Evolutionary conservation across 2,113 vertebrate species (phyloP).

Genomic region (Mohoua ochrocephala): DNA sequence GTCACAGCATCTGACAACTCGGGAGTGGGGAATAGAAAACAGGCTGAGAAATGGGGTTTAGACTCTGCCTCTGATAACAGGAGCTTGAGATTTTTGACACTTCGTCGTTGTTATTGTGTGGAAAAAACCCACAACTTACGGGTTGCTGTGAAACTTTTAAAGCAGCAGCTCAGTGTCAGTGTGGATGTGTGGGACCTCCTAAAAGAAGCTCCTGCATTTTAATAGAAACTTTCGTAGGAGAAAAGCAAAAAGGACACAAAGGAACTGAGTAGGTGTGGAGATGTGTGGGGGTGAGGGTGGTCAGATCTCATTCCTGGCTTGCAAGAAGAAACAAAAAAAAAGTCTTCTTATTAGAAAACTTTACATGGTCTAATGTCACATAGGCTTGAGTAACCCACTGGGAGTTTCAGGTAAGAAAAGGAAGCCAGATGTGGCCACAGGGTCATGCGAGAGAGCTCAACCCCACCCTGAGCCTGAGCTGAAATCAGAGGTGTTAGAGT

Average conservation of each 20-base stretch:
- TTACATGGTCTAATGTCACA: not conserved
- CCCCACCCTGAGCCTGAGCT: not conserved
- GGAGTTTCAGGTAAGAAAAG: not conserved
- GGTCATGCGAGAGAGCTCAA: not conserved
- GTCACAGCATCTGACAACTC: slow-evolving; percentile 68
- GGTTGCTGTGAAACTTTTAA: slow-evolving; percentile 15
- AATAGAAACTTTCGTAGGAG: not conserved
- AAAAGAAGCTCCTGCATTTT: not conserved
- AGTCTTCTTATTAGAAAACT: not conserved
- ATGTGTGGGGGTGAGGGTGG: not conserved
- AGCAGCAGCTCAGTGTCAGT: not conserved
- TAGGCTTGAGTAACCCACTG: not conserved
- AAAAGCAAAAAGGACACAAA: not conserved
- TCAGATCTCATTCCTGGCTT: not conserved
- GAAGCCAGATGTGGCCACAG: not conserved
- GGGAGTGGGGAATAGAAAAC: slow-evolving; percentile 54
- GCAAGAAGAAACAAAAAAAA: not conserved
- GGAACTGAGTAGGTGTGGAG: not conserved
- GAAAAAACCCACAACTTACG: not conserved
- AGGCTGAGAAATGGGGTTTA: slow-evolving; percentile 49
- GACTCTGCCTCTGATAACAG: slow-evolving; percentile 43
- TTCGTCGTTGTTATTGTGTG: not conserved
- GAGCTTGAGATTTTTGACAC: slow-evolving; percentile 41
- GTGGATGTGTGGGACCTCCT: not conserved
- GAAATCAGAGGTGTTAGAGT: not conserved